Evolutionary conservation across 2,888 invertebrate species (phyloP), one percentile per base, ranked within the genome.

Genomic region (Eupithecia centaureata): DNA sequence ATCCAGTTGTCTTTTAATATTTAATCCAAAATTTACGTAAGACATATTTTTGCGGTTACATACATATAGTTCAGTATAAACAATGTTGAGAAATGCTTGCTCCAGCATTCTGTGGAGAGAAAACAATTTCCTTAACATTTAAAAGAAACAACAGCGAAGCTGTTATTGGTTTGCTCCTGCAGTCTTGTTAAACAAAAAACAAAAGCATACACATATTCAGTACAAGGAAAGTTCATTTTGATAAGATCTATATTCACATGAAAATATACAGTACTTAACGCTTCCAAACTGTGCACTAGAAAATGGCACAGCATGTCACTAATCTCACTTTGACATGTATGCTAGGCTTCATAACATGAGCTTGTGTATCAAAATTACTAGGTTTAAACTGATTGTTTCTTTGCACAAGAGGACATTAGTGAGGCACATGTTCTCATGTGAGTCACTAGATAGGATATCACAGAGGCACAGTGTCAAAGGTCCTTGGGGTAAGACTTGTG

Each of bases 51-150:
- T 89, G 84, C 88, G 92, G 92, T 92, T 92, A 92, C 90, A 93
- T 92, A 92, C 90, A 93, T 91, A 90, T 90, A 87, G 87, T 88
- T 89, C 88, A 88, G 87, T 92, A 91, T 91, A 92, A 91, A 92
- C 90, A 92, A 88, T 86, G 86, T 86, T 86, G 82, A 84, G 84
- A 88, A 86, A 87, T 87, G 86, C 84, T 88, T 85, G 85, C 85
- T 86, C 84, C 90, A 88, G 88, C 86, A 72, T 80, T 81, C 75
- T 83, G 83, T 83, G 85, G 84, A 85, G 85, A 88, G 80, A 83
- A 82, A 86, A 86, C 82, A 87, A 85, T 87, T 83, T 81, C 80
- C 85, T 85, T 86, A 85, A 85, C 79, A 79, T 82, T 62, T 82
- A 82, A 80, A 84, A 75, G 78, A 82, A 80, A 80, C 80, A 79